Percentiles rank a stretch among this genome's conserved stretches.
These are phyloP conservation scores for Eupithecia tripunctaria DNA, from an alignment of 2,888 invertebrate species.

Conservation along the genomic window DNA sequence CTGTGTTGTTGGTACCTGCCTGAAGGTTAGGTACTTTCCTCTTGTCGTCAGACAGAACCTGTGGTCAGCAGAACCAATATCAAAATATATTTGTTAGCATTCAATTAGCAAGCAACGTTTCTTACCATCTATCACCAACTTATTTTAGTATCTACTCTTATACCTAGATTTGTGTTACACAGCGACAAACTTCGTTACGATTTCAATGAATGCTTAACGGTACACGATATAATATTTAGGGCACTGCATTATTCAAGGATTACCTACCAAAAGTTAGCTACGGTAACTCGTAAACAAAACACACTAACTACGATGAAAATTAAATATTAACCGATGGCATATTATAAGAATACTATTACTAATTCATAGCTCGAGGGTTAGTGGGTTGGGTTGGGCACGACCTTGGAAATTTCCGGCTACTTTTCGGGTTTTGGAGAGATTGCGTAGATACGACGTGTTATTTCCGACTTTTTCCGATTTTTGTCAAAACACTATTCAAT, in stretches of 20 bases:
- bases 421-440: background rate
- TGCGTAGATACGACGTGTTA: background rate
- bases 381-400: slow-evolving; percentile 9
- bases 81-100: background rate
- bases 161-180: background rate
- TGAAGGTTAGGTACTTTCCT: no score
- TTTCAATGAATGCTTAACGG: slow-evolving; percentile 13
- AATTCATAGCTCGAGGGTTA: slow-evolving; percentile 32
- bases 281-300: slow-evolving; percentile 39
- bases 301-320: slow-evolving; percentile 39
- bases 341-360: slow-evolving; percentile 37
- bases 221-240: slow-evolving; percentile 30
- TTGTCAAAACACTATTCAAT: background rate
- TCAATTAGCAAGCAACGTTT: background rate
- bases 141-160: background rate
- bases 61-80: background rate
- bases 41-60: no score
- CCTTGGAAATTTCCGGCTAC: slow-evolving; percentile 12
- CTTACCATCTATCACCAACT: background rate
- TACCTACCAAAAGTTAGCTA: slow-evolving; percentile 32
- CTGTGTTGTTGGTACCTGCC: no score
- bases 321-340: slow-evolving; percentile 39
- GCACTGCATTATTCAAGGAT: slow-evolving; percentile 32
- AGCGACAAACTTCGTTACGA: background rate
- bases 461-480: background rate